Evolutionary conservation across 2,888 invertebrate genomes (phyloP).

Genomic region (Torymus auratus): DNA sequence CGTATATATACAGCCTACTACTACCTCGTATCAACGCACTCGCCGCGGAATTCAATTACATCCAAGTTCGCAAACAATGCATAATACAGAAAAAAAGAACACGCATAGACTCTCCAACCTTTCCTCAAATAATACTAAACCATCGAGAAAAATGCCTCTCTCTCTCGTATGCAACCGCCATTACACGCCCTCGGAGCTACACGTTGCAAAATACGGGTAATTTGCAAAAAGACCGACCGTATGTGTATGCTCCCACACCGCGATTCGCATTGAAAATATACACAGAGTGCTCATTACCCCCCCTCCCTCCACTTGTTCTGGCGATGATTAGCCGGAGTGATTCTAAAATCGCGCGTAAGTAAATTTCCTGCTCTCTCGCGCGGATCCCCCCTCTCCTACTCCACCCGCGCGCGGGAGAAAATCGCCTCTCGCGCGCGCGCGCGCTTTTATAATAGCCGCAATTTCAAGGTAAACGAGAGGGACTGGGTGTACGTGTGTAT

Average conservation of each 20-base stretch:
- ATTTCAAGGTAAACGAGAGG: constrained; percentile 56
- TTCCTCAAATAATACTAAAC: too few relatives aligned
- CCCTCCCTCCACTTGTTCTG: constrained; percentile 3
- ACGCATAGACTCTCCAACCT: too few relatives aligned
- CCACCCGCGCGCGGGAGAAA: constrained; percentile 14
- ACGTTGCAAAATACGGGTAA: too few relatives aligned
- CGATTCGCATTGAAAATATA: constrained; percentile 31
- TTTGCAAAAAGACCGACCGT: too few relatives aligned
- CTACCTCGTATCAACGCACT: too few relatives aligned
- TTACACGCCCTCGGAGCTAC: too few relatives aligned
- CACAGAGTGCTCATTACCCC: not conserved
- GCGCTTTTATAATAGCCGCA: constrained; percentile 48
- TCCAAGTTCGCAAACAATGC: too few relatives aligned
- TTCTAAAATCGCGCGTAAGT: constrained; percentile 44
- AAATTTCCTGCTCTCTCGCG: constrained; percentile 36
- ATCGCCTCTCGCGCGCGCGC: constrained; percentile 21
- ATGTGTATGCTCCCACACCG: constrained; percentile 2
- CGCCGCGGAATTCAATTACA: too few relatives aligned
- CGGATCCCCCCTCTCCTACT: constrained; percentile 5
- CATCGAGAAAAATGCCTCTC: too few relatives aligned
- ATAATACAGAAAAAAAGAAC: too few relatives aligned
- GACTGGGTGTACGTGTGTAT: not conserved
- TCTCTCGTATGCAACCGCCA: too few relatives aligned
- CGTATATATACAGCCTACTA: too few relatives aligned
- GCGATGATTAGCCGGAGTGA: constrained; percentile 14